Evolutionary conservation across 2,797 vertebrate genomes (phyloP), one percentile per base, ranked within the genome.

Genomic region (Sebastes paucispinis): DNA sequence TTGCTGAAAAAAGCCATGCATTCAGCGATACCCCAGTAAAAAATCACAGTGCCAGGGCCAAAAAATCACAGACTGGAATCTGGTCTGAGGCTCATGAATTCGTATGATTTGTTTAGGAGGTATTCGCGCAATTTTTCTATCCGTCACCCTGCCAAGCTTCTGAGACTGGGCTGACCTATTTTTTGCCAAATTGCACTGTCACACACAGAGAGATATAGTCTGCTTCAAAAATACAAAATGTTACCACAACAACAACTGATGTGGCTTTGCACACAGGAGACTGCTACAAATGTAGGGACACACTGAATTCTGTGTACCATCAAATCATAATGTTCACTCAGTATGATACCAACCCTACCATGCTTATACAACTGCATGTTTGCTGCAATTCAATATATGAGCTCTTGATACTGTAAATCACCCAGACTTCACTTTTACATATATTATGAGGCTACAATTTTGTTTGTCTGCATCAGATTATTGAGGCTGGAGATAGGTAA

Each of bases 11-110:
- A 89, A 83, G 87, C 75, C 73, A 74, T 69, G 76, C 78, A 82
- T 92, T 89, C 88, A 90, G 75, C 55, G 20, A 86, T 87, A 88
- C 90, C 87, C 43, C 83, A 85, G 92, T 83, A 91, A 90, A 65
- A 92, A 89, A 93, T 92, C 87, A 77, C 89, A 91, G 88, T 69
- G 80, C 78, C 86, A 63, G 80, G 88, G 95, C 93, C 94, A 95
- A 92, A 94, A 52, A 93, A 94, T 94, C 94, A 94, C 93, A 94
- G 90, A 88, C 92, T 93, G 93, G 91, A 91, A 94, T 94, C 91
- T 92, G 84, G 90, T 92, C 86, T 74, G 83, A 81, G 85, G 83
- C 87, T 82, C 77, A 82, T 89, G 88, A 86, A 92, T 93, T 93
- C 89, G 87, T 82, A 79, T 81, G 80, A 88, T 91, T 85, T 84